Evolutionary conservation across 2,797 vertebrate species (phyloP).

Genomic region (Cossypha dichroa): DNA sequence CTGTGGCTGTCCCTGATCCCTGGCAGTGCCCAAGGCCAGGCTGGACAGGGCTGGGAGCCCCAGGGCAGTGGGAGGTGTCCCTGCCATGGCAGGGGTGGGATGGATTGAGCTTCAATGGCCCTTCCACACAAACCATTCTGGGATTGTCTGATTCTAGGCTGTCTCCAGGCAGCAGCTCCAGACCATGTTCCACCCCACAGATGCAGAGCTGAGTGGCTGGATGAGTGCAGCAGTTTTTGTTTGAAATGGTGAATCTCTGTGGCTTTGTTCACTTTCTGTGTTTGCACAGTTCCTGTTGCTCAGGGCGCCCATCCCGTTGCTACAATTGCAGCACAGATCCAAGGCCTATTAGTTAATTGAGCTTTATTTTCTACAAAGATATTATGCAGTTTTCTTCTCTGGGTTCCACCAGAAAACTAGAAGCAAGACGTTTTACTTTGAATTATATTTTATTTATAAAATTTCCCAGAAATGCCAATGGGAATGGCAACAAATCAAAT

Average conservation of each 20-base stretch:
- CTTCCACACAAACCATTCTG: neutral
- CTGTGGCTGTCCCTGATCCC: neutral
- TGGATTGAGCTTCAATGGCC: neutral
- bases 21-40: accelerated
- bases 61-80: neutral
- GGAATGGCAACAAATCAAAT: conserved; percentile 26
- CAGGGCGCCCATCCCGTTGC: accelerated
- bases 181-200: neutral
- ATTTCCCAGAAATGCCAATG: neutral
- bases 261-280: neutral
- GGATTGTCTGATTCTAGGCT: neutral
- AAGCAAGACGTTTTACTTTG: neutral
- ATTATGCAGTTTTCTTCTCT: neutral
- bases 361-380: neutral
- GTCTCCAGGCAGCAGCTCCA: neutral
- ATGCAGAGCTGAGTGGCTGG: neutral
- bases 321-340: neutral
- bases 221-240: neutral
- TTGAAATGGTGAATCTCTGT: neutral
- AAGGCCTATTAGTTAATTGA: neutral
- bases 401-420: neutral
- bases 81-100: neutral
- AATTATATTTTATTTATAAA: conserved; percentile 23
- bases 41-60: accelerated
- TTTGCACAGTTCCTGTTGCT: neutral